phyloP scores from a whole-genome alignment of 2,888 invertebrate species.

The Sycophila texana region DNA sequence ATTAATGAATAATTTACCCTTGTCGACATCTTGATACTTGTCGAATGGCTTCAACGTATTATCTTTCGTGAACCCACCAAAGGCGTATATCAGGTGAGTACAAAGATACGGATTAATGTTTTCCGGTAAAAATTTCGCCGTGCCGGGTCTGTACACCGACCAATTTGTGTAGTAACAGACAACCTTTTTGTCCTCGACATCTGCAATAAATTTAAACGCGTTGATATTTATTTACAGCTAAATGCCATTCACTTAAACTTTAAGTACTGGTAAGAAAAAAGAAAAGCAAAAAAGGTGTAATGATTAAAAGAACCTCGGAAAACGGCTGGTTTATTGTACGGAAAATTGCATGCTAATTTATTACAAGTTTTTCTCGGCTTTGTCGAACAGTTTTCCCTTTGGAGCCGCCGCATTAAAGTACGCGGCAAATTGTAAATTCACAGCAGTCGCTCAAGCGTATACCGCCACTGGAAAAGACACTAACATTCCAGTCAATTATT shows the following conservation, averaged over 20 bases:
- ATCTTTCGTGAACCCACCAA: constrained; percentile 94
- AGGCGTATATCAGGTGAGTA: constrained; percentile 94
- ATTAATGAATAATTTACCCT: constrained; percentile 80
- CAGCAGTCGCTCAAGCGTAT: constrained; percentile 8
- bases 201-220: constrained; percentile 63
- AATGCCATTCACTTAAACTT: background rate
- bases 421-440: constrained; percentile 30
- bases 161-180: constrained; percentile 96
- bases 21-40: constrained; percentile 96
- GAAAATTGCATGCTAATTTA: constrained; percentile 5
- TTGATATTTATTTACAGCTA: background rate
- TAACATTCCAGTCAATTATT: constrained; percentile 49
- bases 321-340: constrained; percentile 1
- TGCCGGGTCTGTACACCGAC: constrained; percentile 93
- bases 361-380: background rate
- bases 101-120: constrained; percentile 96
- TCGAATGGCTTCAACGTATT: constrained; percentile 94
- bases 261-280: no score
- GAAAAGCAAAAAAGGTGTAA: background rate
- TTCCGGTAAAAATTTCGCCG: constrained; percentile 93
- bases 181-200: constrained; percentile 82
- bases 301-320: background rate
- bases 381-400: constrained; percentile 22
- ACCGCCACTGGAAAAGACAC: constrained; percentile 25
- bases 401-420: background rate